Conservation (phyloP, 1,140 invertebrate genomes). For the Chironomus tepperi region DNA sequence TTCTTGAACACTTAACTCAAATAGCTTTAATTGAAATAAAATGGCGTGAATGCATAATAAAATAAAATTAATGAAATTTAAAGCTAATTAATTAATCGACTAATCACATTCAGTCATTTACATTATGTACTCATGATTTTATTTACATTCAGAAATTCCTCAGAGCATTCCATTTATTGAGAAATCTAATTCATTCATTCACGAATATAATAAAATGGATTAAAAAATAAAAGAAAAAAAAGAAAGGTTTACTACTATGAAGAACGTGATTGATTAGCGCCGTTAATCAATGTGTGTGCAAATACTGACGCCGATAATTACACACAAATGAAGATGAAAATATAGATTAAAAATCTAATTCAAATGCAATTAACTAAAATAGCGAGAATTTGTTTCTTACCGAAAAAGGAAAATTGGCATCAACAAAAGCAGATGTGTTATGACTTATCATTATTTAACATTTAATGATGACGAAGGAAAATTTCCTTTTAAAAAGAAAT, state of each 20-base stretch:
- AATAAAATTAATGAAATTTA: too few relatives aligned
- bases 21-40: too few relatives aligned
- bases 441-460: background rate
- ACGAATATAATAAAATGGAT: background rate
- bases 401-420: slow-evolving; percentile 12
- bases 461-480: background rate
- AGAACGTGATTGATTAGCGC: background rate
- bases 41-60: too few relatives aligned
- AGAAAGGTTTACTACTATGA: background rate
- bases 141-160: too few relatives aligned
- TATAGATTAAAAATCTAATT: too few relatives aligned
- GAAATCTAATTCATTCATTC: background rate
- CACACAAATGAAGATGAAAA: too few relatives aligned
- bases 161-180: background rate
- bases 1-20: too few relatives aligned
- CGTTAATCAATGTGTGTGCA: background rate
- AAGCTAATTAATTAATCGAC: too few relatives aligned
- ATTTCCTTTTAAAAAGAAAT: background rate
- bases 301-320: background rate
- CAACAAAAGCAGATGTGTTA: background rate
- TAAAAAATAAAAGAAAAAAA: background rate
- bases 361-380: background rate
- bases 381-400: background rate
- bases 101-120: too few relatives aligned
- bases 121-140: too few relatives aligned